Conservation (phyloP, 2,888 invertebrate species). For the Heliconius ethilla region DNA sequence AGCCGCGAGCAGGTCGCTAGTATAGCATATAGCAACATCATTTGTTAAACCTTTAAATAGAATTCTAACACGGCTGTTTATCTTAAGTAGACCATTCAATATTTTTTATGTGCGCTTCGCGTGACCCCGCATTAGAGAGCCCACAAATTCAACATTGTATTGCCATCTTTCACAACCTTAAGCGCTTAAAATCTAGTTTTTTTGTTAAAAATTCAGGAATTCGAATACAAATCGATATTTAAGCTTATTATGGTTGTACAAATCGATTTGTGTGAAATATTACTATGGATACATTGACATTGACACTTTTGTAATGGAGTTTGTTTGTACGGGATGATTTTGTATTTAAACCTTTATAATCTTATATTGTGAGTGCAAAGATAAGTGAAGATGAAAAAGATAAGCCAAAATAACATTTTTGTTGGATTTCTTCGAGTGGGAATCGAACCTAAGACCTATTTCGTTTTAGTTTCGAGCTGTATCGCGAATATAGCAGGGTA, state of each 20-base stretch:
- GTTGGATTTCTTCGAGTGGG: too few species aligned
- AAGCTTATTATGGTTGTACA: constrained; percentile 44
- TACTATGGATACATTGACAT: constrained; percentile 42
- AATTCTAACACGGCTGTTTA: constrained; percentile 47
- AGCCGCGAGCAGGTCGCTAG: too few species aligned
- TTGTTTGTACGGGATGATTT: constrained; percentile 26
- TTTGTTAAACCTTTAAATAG: background rate
- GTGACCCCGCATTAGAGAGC: constrained; percentile 41
- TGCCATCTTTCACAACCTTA: constrained; percentile 48
- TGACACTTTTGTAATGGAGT: constrained; percentile 23
- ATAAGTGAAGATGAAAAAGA: too few species aligned
- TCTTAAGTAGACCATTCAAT: constrained; percentile 61
- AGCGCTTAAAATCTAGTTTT: constrained; percentile 46
- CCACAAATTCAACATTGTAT: constrained; percentile 45
- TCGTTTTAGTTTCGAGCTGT: too few species aligned
- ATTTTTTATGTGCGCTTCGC: constrained; percentile 59
- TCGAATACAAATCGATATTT: constrained; percentile 49
- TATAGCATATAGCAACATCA: background rate
- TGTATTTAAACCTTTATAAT: background rate
- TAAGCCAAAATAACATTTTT: too few species aligned
- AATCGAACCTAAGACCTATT: too few species aligned
- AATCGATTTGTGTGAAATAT: constrained; percentile 44
- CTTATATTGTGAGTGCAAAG: too few species aligned
- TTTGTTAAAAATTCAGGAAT: constrained; percentile 40
- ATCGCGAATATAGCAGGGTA: too few species aligned